Percentiles rank a stretch among this genome's conserved stretches.
Conservation (phyloP, 2,113 vertebrate genomes). For the Arizona elegans region DNA sequence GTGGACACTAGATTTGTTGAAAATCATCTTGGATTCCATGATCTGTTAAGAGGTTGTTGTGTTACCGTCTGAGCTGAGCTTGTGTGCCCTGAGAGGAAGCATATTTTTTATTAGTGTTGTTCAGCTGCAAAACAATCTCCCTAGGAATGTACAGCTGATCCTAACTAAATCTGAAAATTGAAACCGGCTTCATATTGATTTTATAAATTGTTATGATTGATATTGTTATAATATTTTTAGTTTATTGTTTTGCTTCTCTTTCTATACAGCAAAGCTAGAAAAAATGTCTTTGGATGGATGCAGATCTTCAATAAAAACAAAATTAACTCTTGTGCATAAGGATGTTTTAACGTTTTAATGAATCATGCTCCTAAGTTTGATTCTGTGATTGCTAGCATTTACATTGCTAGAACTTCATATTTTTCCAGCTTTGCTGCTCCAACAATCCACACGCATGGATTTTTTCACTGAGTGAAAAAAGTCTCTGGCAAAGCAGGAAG, state of each 20-base stretch:
- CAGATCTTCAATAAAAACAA: neutral
- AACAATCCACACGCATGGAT: too few species aligned
- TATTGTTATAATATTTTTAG: neutral
- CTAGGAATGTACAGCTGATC: neutral
- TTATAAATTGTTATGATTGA: neutral
- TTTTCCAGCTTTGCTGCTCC: too few species aligned
- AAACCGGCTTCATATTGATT: neutral
- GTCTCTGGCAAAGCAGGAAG: too few species aligned
- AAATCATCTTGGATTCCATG: neutral
- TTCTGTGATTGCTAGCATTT: neutral
- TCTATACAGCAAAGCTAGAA: neutral
- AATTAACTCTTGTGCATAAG: neutral
- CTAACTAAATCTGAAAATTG: neutral
- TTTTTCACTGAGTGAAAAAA: too few species aligned
- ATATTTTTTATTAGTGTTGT: neutral
- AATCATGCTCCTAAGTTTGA: neutral
- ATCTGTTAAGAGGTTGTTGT: neutral
- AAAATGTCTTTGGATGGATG: neutral
- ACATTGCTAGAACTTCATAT: neutral
- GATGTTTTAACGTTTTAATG: neutral
- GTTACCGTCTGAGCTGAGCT: neutral
- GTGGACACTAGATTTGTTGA: neutral
- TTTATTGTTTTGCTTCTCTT: neutral
- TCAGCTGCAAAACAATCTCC: neutral
- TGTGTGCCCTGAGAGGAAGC: neutral